Evolutionary conservation across 35 echinoderm and acorn worm genomes (phyloP).

Genomic region (Diadema setosum): DNA sequence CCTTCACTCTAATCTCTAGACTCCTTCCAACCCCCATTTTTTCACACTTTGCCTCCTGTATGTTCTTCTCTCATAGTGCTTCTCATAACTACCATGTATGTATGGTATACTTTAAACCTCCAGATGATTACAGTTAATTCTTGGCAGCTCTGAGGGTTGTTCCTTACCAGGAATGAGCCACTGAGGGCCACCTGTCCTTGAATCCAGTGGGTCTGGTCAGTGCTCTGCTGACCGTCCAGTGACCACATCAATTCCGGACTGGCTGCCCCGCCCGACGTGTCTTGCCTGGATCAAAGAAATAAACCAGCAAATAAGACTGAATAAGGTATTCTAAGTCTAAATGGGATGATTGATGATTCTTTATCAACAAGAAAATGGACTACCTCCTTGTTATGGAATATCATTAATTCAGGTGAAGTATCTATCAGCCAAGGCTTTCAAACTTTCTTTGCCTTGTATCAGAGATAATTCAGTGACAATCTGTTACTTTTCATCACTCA

Average conservation of each 20-base stretch:
- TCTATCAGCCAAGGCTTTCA: no score
- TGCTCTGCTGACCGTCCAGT: conserved; percentile 38
- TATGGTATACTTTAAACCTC: neutral
- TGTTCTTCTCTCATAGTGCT: neutral
- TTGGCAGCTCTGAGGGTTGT: no score
- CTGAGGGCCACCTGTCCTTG: neutral
- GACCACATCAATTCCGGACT: neutral
- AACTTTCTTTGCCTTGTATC: no score
- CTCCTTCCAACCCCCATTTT: neutral
- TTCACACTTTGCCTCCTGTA: neutral
- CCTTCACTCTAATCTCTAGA: neutral
- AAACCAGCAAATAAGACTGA: neutral
- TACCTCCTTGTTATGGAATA: neutral
- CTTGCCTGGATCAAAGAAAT: neutral
- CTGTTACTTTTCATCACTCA: no score
- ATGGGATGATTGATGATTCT: neutral
- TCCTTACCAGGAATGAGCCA: neutral
- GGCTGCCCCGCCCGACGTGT: neutral
- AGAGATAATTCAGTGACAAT: no score
- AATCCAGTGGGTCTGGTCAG: conserved; percentile 23
- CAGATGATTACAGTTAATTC: neutral
- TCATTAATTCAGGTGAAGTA: no score
- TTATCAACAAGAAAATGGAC: neutral
- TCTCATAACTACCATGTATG: neutral
- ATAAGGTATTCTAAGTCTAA: neutral